Evolutionary conservation across 2,113 vertebrate species (phyloP).

Genomic region (Cheilinus undulatus): DNA sequence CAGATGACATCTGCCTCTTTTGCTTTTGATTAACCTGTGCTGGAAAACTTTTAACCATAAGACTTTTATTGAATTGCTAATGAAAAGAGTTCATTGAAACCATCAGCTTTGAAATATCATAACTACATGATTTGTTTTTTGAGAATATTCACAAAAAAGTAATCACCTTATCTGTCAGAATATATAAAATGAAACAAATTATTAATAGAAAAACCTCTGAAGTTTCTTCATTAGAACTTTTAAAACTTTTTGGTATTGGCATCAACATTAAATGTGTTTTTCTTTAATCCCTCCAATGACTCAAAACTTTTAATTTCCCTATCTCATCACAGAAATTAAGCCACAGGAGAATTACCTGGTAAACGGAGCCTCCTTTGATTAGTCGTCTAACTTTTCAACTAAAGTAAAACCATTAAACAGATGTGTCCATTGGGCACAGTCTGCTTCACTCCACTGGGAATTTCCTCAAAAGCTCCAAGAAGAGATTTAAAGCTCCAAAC

Average conservation of each 20-base stretch:
- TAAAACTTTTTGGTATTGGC: no score
- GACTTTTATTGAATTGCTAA: no score
- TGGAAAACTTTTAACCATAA: no score
- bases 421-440: constrained; percentile 6
- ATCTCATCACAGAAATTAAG: not conserved
- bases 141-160: no score
- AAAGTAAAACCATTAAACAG: not conserved
- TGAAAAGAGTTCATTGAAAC: no score
- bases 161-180: no score
- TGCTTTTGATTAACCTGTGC: no score
- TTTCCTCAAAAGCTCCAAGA: constrained; percentile 5
- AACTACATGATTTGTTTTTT: no score
- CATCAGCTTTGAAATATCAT: no score
- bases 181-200: no score
- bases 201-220: no score
- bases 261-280: not conserved
- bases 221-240: no score
- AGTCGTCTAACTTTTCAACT: constrained; percentile 2
- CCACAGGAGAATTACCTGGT: not conserved
- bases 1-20: not conserved
- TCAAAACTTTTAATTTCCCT: not conserved
- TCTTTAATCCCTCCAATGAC: not conserved
- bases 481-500: not conserved
- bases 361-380: not conserved
- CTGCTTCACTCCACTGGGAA: constrained; percentile 11